Evolutionary conservation across 2,797 vertebrate species (phyloP).

Genomic region (Eremophila alpestris): DNA sequence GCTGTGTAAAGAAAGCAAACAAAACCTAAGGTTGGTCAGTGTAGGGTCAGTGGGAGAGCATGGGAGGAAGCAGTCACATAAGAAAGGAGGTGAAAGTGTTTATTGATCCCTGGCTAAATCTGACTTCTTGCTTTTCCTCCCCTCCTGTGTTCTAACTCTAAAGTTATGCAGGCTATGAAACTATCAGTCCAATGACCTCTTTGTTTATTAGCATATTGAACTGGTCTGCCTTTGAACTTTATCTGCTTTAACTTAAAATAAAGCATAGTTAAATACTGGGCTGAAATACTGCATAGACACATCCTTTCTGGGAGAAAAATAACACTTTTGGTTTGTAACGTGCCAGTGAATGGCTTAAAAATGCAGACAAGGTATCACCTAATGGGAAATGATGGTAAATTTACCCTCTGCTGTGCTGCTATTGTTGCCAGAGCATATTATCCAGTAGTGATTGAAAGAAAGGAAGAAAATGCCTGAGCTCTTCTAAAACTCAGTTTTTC

Average conservation of each 20-base stretch:
- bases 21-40: not conserved
- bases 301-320: not conserved
- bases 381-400: not conserved
- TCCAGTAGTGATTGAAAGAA: not conserved
- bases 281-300: not conserved
- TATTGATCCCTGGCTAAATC: not conserved
- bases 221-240: constrained; percentile 10
- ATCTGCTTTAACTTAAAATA: not conserved
- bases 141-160: not conserved
- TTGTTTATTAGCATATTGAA: not conserved
- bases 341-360: not conserved
- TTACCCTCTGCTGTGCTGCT: not conserved
- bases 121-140: not conserved
- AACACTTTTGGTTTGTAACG: not conserved
- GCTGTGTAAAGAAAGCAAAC: not conserved
- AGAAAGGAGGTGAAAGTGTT: not conserved
- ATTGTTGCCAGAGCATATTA: not conserved
- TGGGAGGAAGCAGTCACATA: not conserved
- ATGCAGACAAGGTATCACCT: not conserved
- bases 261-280: not conserved
- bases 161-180: constrained; percentile 18
- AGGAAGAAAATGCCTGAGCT: not conserved
- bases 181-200: not conserved
- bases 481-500: not conserved
- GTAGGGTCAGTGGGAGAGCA: not conserved